These are phyloP conservation scores for Pangasius sanitwongsei DNA, from an alignment of 2,797 vertebrate species.

Conservation along the genomic window DNA sequence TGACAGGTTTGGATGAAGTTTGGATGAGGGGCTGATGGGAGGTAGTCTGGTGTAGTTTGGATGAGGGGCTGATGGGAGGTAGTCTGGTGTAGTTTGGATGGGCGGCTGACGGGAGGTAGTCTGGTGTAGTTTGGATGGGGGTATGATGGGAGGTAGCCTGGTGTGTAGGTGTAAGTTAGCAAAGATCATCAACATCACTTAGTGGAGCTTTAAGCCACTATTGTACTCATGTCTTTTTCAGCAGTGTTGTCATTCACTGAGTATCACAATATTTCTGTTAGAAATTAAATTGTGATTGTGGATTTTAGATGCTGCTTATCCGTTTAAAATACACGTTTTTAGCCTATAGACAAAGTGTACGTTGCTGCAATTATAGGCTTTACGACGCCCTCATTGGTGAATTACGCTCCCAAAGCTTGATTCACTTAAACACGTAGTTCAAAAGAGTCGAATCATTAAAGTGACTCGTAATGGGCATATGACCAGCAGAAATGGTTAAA, in stretches of 20 bases:
- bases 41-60: too few species aligned
- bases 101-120: too few species aligned
- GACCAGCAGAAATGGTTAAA: background rate
- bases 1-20: background rate
- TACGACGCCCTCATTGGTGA: background rate
- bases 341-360: background rate
- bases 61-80: too few species aligned
- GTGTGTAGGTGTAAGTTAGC: background rate
- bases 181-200: background rate
- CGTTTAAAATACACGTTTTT: background rate
- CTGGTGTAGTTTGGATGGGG: background rate
- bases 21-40: background rate
- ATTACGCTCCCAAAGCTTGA: background rate
- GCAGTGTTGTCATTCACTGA: background rate
- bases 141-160: too few species aligned
- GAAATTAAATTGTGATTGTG: background rate
- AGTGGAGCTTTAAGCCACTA: background rate
- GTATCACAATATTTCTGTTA: background rate
- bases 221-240: background rate
- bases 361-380: background rate
- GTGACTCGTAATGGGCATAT: background rate
- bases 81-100: too few species aligned
- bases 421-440: background rate
- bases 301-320: background rate
- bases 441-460: constrained; percentile 15